phyloP scores from a whole-genome alignment of 1,140 invertebrate genomes.

The Charaxes varanes region DNA sequence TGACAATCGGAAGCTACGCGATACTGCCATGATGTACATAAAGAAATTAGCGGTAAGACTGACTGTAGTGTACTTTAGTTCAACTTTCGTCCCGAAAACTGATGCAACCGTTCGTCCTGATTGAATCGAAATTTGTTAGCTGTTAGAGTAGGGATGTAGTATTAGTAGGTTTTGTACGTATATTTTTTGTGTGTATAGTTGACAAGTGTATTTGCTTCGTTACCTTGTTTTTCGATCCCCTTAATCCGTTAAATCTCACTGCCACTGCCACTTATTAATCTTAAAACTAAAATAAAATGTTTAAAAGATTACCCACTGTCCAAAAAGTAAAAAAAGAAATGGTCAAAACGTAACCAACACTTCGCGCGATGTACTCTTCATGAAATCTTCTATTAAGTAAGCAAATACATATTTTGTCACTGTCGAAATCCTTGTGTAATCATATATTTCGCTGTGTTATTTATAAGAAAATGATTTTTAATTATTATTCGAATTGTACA shows the following conservation, averaged over 20 bases:
- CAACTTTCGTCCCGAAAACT: conserved; percentile 29
- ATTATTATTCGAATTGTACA: conserved; percentile 35
- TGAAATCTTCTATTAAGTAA: too few species aligned
- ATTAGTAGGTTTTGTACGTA: conserved; percentile 19
- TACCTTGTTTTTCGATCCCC: neutral
- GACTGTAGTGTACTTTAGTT: conserved; percentile 21
- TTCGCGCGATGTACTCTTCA: too few species aligned
- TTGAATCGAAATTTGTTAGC: conserved; percentile 50
- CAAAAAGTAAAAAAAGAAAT: too few species aligned
- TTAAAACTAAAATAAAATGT: neutral
- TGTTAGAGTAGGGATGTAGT: too few species aligned
- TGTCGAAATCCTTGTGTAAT: too few species aligned
- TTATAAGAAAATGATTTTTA: conserved; percentile 4
- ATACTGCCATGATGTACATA: conserved; percentile 59
- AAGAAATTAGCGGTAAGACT: conserved; percentile 22
- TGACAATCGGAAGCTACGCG: conserved; percentile 42
- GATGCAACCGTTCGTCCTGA: conserved; percentile 38
- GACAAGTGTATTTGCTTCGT: conserved; percentile 2
- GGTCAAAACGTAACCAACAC: too few species aligned
- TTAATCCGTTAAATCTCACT: neutral
- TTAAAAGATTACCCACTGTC: neutral
- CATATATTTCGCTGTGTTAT: conserved; percentile 4
- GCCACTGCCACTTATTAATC: too few species aligned
- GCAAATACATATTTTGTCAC: neutral
- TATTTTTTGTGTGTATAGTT: conserved; percentile 5